A percentile compares a stretch with the other conserved stretches of the same genome.
Conservation (phyloP, 2,797 vertebrate genomes). For the Melanotaenia nigrans region DNA sequence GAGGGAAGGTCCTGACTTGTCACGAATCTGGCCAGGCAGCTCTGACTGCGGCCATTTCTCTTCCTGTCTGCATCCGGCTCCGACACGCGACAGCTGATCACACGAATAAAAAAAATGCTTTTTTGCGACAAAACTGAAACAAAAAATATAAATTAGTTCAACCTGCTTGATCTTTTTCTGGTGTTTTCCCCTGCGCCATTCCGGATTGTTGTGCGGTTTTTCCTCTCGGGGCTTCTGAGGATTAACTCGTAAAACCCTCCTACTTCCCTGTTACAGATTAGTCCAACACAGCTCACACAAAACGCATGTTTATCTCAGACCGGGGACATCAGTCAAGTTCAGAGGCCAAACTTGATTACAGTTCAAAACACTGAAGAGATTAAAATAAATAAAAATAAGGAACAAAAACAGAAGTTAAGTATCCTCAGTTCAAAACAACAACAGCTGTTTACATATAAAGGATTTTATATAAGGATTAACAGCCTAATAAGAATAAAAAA, state of each 20-base stretch:
- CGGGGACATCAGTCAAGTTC: neutral
- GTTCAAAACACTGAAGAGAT: neutral
- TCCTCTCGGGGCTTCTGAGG: conserved; percentile 41
- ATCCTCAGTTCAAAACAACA: neutral
- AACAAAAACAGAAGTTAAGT: neutral
- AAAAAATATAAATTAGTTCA: neutral
- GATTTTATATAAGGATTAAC: no score
- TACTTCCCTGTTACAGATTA: conserved; percentile 62
- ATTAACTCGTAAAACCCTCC: conserved; percentile 70
- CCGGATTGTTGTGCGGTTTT: conserved; percentile 20
- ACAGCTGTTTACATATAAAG: no score
- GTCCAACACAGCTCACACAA: neutral
- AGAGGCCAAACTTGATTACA: neutral
- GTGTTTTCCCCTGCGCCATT: conserved; percentile 50
- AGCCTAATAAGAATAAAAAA: no score
- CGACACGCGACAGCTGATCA: neutral
- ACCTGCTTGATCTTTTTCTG: conserved; percentile 59
- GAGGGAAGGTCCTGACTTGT: conserved; percentile 34
- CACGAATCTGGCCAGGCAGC: conserved; percentile 8
- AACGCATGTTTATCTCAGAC: neutral
- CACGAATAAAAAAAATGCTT: accelerated
- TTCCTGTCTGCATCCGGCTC: neutral
- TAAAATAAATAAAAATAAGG: no score
- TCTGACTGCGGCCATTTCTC: conserved; percentile 44
- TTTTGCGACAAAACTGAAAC: accelerated